Evolutionary conservation across 1,140 invertebrate species (phyloP), one percentile per base, ranked within the genome.

Genomic region (Heliconius himera): DNA sequence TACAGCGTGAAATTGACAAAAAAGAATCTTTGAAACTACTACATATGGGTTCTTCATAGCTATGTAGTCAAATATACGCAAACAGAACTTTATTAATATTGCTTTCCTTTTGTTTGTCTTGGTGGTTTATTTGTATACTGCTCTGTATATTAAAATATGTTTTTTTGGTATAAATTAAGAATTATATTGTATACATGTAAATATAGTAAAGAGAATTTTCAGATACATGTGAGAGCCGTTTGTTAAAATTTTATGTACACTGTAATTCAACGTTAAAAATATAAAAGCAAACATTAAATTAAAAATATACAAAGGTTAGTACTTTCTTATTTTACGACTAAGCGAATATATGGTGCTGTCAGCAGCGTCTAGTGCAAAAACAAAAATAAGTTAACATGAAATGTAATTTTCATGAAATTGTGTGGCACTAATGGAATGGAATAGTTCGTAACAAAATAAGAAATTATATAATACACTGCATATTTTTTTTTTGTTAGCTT

Each of bases 341-440:
- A 80, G 66, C 77, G 80, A 84, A 81, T 84, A 84, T 84, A 83
- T 81, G 78, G 79, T 79, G 77, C 80, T 82, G 83, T 85, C 84
- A 81, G 81, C 56, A 66, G 46, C 78, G 83, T 84, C 78, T 76
- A 74, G 82, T 83, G 76, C 66, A 73, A 81, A 82, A 80, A 82
- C 74, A 85, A 85, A 78, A 85, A 80, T 80, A 81, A 70, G 76
- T 70, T 78, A 80, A 85, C 84, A 81, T 80, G 78, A 36, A 36
- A 36, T 6, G 33, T 36, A 36, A 36, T 36, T 36, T 6, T 36
- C 33, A 36, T 36, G 33, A 76, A 82, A 85, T 78, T 41, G 71
- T 73, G 77, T 71, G 11, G 70, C 74, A 76, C 77, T 81, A 83
- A 78, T 83, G 71, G 70, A 76, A 60, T 76, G 36, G 41, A 36